Percentiles rank a stretch among this genome's conserved stretches.
phyloP scores from a whole-genome alignment of 2,888 invertebrate genomes.

The Dysmachus trigonus region DNA sequence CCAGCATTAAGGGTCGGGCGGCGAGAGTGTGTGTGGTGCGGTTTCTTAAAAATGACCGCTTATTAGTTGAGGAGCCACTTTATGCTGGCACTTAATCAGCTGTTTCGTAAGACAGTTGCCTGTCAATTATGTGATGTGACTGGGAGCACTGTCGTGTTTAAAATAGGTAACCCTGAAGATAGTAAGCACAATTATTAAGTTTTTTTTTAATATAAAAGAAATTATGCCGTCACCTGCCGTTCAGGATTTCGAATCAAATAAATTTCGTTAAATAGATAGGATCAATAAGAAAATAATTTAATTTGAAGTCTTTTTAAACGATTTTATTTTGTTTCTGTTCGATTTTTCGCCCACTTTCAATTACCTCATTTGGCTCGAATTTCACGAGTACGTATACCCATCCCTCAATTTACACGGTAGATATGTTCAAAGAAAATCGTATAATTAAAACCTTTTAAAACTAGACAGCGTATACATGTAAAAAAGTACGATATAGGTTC shows the following conservation, averaged over 20 bases:
- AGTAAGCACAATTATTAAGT: not conserved
- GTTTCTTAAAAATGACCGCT: not conserved
- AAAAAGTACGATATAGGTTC: too few relatives aligned
- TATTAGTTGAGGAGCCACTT: not conserved
- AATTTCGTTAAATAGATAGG: too few relatives aligned
- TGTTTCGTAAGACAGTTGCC: not conserved
- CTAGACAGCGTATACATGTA: too few relatives aligned
- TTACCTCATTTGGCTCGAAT: too few relatives aligned
- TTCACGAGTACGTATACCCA: too few relatives aligned
- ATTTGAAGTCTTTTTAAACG: too few relatives aligned
- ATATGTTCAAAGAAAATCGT: too few relatives aligned
- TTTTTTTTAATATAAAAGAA: not conserved
- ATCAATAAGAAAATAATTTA: too few relatives aligned
- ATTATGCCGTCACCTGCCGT: not conserved
- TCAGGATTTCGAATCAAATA: not conserved
- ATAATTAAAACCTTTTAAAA: too few relatives aligned
- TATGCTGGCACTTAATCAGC: not conserved
- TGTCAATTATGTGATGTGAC: not conserved
- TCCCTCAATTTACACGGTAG: too few relatives aligned
- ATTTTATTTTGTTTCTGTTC: too few relatives aligned
- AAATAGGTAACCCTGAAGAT: not conserved
- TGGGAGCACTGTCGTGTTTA: not conserved
- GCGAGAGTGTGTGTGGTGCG: not conserved
- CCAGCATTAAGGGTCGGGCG: not conserved
- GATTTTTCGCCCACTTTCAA: too few relatives aligned